Evolutionary conservation across 53 echinoderm and acorn worm genomes (phyloP), one percentile per base, ranked within the genome.

Genomic region (Patiria pectinifera): DNA sequence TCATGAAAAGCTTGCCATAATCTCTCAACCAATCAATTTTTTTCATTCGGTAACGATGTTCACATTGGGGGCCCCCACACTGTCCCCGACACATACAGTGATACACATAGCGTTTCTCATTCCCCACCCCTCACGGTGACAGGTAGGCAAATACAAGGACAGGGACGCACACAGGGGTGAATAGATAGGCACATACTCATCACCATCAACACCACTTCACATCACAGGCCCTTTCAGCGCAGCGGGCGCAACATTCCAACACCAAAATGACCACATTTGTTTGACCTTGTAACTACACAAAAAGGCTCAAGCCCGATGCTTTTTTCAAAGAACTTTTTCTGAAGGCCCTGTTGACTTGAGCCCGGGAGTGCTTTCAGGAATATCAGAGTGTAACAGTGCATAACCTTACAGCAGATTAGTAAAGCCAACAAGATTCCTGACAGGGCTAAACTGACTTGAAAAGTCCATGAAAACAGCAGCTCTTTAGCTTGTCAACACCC

Each of bases 371-470:
- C 69, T 81, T 80, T 81, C 26, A 90, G 45, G 81, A 90, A 90
- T 90, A 90, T 87, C 24, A 81, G 79, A 80, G 45, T 45, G 66
- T 90, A 63, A 90, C 80, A 90, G 80, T 66, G 60, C 81, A 80
- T 66, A 80, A 80, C 90, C 80, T 90, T 81, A 69, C 80, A 53
- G 70, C 60, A 81, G 90, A 90, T 90, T 90, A 90, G 90, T 16
- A 77, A 90, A 81, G 81, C 69, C 46, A 81, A 90, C 90, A 90
- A n/a, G 21, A 90, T 69, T 45, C n/a, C 76, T 76, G 79, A 46
- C 79, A 78, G 11, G 35, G 79, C 59, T n/a, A 22, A 53, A 53
- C 53, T 53, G 16, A 22, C n/a, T 18, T 66, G 66, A 66, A 35
- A 18, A 66, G 66, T 66, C 66, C 66, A 18, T 66, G 4, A 11